phyloP scores from a whole-genome alignment of 2,113 vertebrate genomes.

The Elaphurus davidianus region DNA sequence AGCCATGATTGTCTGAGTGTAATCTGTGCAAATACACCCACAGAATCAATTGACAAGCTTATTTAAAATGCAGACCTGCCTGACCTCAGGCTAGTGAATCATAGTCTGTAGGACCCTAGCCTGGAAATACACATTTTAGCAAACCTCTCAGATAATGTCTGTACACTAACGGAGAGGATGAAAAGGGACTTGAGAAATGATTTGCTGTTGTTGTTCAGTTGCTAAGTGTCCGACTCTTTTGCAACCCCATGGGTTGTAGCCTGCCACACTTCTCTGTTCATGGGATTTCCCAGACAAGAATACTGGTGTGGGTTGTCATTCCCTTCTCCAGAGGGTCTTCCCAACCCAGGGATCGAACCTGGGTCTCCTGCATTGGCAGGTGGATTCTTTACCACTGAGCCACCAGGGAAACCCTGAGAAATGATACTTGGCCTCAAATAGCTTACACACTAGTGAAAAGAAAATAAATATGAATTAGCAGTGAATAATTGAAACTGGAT shows the following conservation, averaged over 20 bases:
- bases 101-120: not conserved
- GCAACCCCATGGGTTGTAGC: not conserved
- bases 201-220: not conserved
- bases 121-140: not conserved
- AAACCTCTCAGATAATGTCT: not conserved
- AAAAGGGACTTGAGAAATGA: not conserved
- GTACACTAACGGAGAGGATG: not conserved
- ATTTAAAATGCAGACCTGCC: not conserved
- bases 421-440: not conserved
- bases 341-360: not conserved
- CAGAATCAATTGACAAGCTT: not conserved
- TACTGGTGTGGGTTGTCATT: not conserved
- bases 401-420: not conserved
- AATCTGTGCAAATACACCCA: not conserved
- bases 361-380: not conserved
- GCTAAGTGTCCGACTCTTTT: not conserved
- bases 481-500: not conserved
- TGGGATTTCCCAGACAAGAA: not conserved
- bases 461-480: not conserved
- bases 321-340: not conserved
- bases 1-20: not conserved
- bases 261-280: not conserved
- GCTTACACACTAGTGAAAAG: not conserved
- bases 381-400: not conserved
- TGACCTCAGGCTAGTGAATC: not conserved